Conservation (phyloP, 2,888 invertebrate species). For the Volucella bombylans region DNA sequence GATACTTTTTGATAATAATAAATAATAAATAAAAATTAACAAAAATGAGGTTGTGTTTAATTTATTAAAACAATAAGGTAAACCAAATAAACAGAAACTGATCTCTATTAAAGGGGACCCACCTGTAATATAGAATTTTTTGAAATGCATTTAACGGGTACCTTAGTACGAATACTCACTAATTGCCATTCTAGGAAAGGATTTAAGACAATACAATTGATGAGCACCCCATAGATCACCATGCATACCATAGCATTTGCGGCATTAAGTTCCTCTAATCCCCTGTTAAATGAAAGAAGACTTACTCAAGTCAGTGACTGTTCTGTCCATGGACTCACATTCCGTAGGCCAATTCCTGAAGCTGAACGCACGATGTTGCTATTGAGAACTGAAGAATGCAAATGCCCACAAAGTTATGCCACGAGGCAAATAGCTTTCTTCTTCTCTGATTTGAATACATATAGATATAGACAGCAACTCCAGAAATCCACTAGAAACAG, state of each 20-base stretch:
- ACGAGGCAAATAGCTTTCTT: constrained; percentile 35
- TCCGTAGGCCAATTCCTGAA: constrained; percentile 14
- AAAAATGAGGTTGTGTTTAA: too few species aligned
- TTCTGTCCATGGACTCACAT: background rate
- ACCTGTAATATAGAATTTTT: background rate
- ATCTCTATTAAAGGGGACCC: constrained; percentile 5
- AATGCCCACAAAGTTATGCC: constrained; percentile 44
- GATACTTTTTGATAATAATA: too few species aligned
- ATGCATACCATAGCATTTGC: constrained; percentile 12
- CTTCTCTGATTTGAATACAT: constrained; percentile 20
- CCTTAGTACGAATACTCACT: constrained; percentile 1
- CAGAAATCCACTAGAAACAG: constrained; percentile 5
- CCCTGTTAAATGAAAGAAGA: background rate
- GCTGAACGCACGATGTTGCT: constrained; percentile 13
- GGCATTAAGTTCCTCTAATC: background rate
- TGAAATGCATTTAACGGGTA: background rate
- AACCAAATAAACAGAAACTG: too few species aligned
- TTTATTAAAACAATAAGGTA: too few species aligned
- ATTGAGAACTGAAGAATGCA: constrained; percentile 38
- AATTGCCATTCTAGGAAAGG: constrained; percentile 53
- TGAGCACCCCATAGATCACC: constrained; percentile 38
- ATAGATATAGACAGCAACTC: constrained; percentile 18
- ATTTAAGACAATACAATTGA: constrained; percentile 48
- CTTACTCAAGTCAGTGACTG: background rate
- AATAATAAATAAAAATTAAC: too few species aligned